Percentiles rank a stretch among this genome's conserved stretches.
These are phyloP conservation scores for Botia almorhae DNA, from an alignment of 2,797 vertebrate genomes.

Conservation along the genomic window DNA sequence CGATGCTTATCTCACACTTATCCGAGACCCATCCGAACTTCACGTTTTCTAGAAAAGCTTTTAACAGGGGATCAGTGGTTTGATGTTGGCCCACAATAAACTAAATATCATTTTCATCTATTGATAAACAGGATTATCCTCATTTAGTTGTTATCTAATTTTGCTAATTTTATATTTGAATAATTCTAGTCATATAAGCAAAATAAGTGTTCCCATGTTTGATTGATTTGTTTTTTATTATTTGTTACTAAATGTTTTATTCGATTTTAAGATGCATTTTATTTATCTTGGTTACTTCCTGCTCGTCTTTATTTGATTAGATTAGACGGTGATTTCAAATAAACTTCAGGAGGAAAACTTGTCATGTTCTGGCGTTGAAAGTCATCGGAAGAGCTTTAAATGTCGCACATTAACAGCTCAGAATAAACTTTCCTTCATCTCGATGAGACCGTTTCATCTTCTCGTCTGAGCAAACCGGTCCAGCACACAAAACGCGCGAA, in stretches of 20 bases:
- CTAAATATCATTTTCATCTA: neutral
- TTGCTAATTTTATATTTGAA: no score
- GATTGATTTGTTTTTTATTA: no score
- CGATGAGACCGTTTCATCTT: conserved; percentile 52
- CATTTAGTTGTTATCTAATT: no score
- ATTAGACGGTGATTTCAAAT: no score
- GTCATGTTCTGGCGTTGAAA: neutral
- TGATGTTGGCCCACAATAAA: neutral
- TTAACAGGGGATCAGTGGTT: conserved; percentile 7
- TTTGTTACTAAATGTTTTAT: no score
- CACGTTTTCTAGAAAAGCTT: conserved; percentile 38
- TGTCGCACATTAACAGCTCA: conserved; percentile 20
- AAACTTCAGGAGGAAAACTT: no score
- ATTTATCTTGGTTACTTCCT: no score
- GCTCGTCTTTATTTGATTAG: no score
- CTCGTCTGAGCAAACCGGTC: conserved; percentile 47
- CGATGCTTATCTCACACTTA: conserved; percentile 60
- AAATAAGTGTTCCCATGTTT: no score
- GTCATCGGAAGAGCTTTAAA: neutral
- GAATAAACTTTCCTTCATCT: conserved; percentile 42
- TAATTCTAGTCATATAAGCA: no score
- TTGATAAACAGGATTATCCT: neutral
- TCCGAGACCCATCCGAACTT: conserved; percentile 65
- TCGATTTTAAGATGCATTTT: no score
- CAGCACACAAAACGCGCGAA: no score